A percentile compares a stretch with the other conserved stretches of the same genome.
Conservation (phyloP, 2,797 vertebrate species). For the Pseudotriccus pelzelni region DNA sequence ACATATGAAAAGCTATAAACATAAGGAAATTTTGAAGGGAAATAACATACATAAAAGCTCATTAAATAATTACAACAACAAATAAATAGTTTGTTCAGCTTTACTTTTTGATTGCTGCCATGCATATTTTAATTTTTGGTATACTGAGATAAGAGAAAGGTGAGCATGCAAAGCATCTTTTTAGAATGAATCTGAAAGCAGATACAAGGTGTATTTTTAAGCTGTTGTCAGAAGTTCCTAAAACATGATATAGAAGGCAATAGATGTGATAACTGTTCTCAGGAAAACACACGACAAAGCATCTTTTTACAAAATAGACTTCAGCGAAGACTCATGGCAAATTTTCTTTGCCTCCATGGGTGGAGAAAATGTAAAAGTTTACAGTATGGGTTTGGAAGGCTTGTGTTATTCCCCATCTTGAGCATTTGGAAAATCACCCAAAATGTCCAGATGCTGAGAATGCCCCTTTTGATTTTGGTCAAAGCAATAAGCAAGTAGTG, state of each 20-base stretch:
- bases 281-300: slow-evolving; percentile 53
- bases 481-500: slow-evolving; percentile 63
- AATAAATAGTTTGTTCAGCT: slow-evolving; percentile 83
- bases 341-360: slow-evolving; percentile 27
- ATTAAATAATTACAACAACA: slow-evolving; percentile 83
- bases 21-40: slow-evolving; percentile 70
- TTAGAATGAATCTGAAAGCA: slow-evolving; percentile 60
- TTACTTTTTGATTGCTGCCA: slow-evolving; percentile 75
- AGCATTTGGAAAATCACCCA: slow-evolving; percentile 57
- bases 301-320: slow-evolving; percentile 66
- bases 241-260: slow-evolving; percentile 43
- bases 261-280: slow-evolving; percentile 35
- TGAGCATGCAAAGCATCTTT: slow-evolving; percentile 72
- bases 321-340: slow-evolving; percentile 40
- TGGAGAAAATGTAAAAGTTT: slow-evolving; percentile 27
- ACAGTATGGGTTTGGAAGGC: slow-evolving; percentile 36
- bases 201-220: slow-evolving; percentile 65
- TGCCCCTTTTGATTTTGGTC: slow-evolving; percentile 69
- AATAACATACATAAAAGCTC: slow-evolving; percentile 75
- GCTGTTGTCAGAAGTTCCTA: slow-evolving; percentile 59
- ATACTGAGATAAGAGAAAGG: slow-evolving; percentile 64
- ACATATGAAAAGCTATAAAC: slow-evolving; percentile 72
- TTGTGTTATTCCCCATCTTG: slow-evolving; percentile 53
- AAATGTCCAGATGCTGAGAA: slow-evolving; percentile 66
- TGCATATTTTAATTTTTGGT: slow-evolving; percentile 69